These are phyloP conservation scores for Lepus townsendii DNA, from an alignment of 2,797 vertebrate species.

Conservation along the genomic window DNA sequence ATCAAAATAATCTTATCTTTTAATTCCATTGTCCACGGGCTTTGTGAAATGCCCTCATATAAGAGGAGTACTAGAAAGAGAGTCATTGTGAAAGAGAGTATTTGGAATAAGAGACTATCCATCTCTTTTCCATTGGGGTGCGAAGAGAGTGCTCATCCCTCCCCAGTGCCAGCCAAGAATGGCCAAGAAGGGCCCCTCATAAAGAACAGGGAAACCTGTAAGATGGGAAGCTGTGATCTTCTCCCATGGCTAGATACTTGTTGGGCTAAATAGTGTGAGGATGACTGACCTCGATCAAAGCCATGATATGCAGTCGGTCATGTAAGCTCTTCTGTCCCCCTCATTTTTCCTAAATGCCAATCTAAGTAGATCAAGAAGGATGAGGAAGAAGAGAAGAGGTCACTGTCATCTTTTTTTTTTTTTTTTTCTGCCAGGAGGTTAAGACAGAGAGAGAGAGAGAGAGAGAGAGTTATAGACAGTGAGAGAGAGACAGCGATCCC, in stretches of 20 bases:
- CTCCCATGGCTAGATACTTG: background rate
- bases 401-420: too few relatives aligned
- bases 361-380: background rate
- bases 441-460: too few relatives aligned
- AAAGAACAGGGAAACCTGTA: background rate
- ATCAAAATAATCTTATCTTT: too few relatives aligned
- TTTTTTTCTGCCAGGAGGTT: too few relatives aligned
- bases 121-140: background rate
- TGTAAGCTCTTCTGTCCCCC: background rate
- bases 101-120: background rate
- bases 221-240: background rate
- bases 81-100: background rate
- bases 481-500: too few relatives aligned
- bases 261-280: background rate
- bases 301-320: background rate
- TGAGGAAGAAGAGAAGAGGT: background rate
- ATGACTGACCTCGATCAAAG: background rate
- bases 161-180: background rate
- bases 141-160: background rate
- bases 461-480: too few relatives aligned
- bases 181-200: background rate
- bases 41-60: too few relatives aligned
- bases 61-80: background rate
- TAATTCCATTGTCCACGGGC: too few relatives aligned
- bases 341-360: background rate